Evolutionary conservation across 2,888 invertebrate species (phyloP), one percentile per base, ranked within the genome.

Genomic region (Drosophila borealis): DNA sequence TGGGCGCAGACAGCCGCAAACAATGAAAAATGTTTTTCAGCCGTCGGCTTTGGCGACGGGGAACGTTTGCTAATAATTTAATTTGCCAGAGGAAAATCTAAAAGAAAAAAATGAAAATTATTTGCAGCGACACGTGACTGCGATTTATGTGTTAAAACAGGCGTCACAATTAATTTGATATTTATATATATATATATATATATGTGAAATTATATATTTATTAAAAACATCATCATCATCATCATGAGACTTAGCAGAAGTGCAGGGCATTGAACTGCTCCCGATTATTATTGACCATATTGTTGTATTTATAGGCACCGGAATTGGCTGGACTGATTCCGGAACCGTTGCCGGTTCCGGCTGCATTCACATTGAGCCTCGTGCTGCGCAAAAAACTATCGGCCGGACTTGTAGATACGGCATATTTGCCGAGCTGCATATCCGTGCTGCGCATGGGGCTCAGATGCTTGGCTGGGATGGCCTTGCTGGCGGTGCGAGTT

Each of bases 181-280:
- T 53, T 63, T 81, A 50, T 41, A 39, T 37, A 37, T 4, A 37
- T 37, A 37, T 37, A 13, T 21, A 21, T 25, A 25, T 25, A 25
- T 25, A 1, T 25, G 25, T 70, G 50, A 66, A 68, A 68, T 57
- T 49, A 63, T 66, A 64, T 73, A 78, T 80, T 74, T 75, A 75
- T 75, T 71, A 66, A 85, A 80, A 70, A 59, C 49, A 72, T 53
- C 53, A 48, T 34, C 29, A 37, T 39, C 21, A 50, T 10, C 21
- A 34, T 39, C 39, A 46, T 54, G 9, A 11, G 17, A 17, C 21
- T 81, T 86, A 92, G 65, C 91, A 91, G 74, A 91, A 90, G 70
- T 92, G 92, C 70, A 92, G 69, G 69, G 75, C 83, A 75, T 92
- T 92, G 72, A 92, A 92, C 68, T 90, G 85, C 45, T 91, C 89